Evolutionary conservation across 2,797 vertebrate species (phyloP).

Genomic region (Gallinago nigripennis): DNA sequence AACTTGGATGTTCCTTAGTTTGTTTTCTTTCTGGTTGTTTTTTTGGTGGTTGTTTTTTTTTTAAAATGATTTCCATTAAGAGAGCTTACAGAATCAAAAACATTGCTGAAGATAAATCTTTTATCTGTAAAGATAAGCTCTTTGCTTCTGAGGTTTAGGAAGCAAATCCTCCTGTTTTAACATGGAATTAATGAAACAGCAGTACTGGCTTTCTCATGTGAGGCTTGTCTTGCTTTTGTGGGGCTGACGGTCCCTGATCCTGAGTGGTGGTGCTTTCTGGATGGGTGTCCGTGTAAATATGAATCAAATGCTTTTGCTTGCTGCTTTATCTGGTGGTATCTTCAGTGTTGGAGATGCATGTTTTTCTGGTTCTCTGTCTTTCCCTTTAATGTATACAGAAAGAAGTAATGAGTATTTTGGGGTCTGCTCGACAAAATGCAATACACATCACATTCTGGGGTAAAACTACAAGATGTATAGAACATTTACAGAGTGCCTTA

Average conservation of each 20-base stretch:
- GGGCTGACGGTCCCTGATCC: neutral
- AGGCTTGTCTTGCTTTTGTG: neutral
- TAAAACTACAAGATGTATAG: neutral
- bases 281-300: neutral
- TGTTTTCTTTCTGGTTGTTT: neutral
- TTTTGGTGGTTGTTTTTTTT: neutral
- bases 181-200: neutral
- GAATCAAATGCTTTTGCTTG: neutral
- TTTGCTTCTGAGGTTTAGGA: neutral
- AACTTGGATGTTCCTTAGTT: neutral
- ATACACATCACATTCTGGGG: neutral
- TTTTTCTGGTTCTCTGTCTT: neutral
- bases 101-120: neutral
- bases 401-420: neutral
- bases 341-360: neutral
- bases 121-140: neutral
- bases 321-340: neutral
- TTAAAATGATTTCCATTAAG: neutral
- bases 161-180: neutral
- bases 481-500: neutral
- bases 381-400: neutral
- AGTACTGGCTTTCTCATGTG: neutral
- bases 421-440: neutral
- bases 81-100: neutral
- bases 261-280: neutral